A percentile compares a stretch with the other conserved stretches of the same genome.
Evolutionary conservation across 2,888 invertebrate species (phyloP).

Genomic region (Dicyrtoma fusca): DNA sequence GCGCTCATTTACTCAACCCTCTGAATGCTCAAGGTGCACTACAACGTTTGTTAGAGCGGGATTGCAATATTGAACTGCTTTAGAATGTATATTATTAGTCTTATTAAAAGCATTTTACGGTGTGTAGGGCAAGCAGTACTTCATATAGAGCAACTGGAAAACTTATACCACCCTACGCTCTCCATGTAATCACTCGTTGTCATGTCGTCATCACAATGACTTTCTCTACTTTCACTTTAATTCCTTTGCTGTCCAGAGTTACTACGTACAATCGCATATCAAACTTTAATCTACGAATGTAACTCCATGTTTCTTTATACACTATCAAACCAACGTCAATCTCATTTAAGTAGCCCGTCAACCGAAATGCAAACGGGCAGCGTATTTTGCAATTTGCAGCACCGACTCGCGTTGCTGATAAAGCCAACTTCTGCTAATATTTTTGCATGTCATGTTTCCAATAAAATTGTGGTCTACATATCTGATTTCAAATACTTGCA

Average conservation of each 20-base stretch:
- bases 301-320: background rate
- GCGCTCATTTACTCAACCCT: too few species aligned
- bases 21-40: too few species aligned
- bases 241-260: background rate
- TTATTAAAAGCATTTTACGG: too few species aligned
- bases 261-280: background rate
- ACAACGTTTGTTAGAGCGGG: too few species aligned
- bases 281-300: background rate
- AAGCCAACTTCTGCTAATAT: too few species aligned
- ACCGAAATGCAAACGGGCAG: background rate
- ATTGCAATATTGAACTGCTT: too few species aligned
- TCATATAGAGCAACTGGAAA: too few species aligned
- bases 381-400: too few species aligned
- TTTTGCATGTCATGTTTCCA: background rate
- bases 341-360: slow-evolving; percentile 1
- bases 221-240: slow-evolving; percentile 2
- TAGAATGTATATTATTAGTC: too few species aligned
- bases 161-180: slow-evolving; percentile 8
- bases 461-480: background rate
- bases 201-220: slow-evolving; percentile 9
- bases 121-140: too few species aligned
- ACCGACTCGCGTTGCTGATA: too few species aligned
- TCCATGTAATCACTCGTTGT: slow-evolving; percentile 5
- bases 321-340: background rate
- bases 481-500: too few species aligned